Percentiles rank a stretch among this genome's conserved stretches.
Evolutionary conservation across 1,140 invertebrate species (phyloP).

Genomic region (Zaprionus capensis): DNA sequence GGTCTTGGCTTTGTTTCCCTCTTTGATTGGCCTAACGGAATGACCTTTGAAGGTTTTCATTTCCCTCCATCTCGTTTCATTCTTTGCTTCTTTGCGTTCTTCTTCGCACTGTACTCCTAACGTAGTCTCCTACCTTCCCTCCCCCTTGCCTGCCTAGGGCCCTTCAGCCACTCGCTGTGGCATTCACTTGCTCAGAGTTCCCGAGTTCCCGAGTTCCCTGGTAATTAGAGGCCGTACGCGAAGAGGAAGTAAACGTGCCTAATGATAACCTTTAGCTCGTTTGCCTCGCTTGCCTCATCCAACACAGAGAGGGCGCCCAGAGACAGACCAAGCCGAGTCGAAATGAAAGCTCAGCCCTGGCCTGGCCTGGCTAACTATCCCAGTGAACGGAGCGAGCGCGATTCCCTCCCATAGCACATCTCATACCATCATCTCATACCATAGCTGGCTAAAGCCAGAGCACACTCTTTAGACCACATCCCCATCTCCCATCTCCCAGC

Average conservation of each 20-base stretch:
- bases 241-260: conserved; percentile 73
- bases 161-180: conserved; percentile 42
- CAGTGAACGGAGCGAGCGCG: conserved; percentile 1
- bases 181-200: conserved; percentile 46
- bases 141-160: not conserved
- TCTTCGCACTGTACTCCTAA: conserved; percentile 11
- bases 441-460: not conserved
- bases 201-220: conserved; percentile 16
- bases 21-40: conserved; percentile 25
- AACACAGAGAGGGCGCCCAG: conserved; percentile 37
- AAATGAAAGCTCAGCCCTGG: conserved; percentile 32
- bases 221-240: conserved; percentile 67
- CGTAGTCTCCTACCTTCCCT: not conserved
- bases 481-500: not conserved
- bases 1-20: conserved; percentile 11
- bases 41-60: conserved; percentile 51
- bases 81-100: not conserved
- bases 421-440: not conserved
- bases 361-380: not conserved
- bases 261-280: conserved; percentile 78
- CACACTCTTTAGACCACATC: conserved; percentile 2
- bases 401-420: conserved; percentile 4
- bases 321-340: not conserved
- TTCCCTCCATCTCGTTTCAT: not conserved
- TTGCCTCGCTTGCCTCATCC: conserved; percentile 23